Evolutionary conservation across 2,888 invertebrate genomes (phyloP), one percentile per base, ranked within the genome.

Genomic region (Apamea anceps): DNA sequence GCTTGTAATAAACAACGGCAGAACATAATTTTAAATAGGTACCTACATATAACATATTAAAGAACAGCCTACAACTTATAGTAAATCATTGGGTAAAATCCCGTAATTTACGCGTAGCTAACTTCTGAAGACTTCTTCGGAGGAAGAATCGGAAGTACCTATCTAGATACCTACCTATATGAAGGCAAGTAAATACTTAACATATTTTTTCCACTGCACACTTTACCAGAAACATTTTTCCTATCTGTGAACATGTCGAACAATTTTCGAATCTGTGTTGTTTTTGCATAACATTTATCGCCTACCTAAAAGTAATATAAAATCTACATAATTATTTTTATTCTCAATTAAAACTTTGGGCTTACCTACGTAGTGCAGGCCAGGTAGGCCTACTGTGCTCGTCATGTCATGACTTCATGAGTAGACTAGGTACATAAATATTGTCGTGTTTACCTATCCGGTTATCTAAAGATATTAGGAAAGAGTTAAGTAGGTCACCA

Each of bases 401-500:
- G 32, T 45, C 54, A 48, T 28, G 8, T n/a, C 18, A 57, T 45
- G 12, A 32, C 12, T 37, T 37, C 32, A 66, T 79, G 18, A 37
- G 18, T 54, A 32, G 10, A 32, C 8, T 62, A 37, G 21, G 0
- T 73, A 74, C 3, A 6, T 57, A 37, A 15, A 21, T 18, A 72
- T 21, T 54, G 57, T 73, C 54, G 28, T 76, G 84, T 63, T 79
- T 85, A 32, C 66, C 54, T 70, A 72, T 67, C 63, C 84, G 67
- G 71, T 72, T 79, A 81, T 79, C 81, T 87, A 72, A 73, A 62
- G 62, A 75, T 73, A 81, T 72, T 51, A 78, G 72, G 72, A 77
- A 78, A 79, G 48, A 72, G 68, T 72, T 37, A 93, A 90, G 88
- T 93, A 87, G 93, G 93, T 92, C 93, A 90, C 68, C 84, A 84